A percentile compares a stretch with the other conserved stretches of the same genome.
Evolutionary conservation across 2,797 vertebrate species (phyloP).

Genomic region (Pterois miles): DNA sequence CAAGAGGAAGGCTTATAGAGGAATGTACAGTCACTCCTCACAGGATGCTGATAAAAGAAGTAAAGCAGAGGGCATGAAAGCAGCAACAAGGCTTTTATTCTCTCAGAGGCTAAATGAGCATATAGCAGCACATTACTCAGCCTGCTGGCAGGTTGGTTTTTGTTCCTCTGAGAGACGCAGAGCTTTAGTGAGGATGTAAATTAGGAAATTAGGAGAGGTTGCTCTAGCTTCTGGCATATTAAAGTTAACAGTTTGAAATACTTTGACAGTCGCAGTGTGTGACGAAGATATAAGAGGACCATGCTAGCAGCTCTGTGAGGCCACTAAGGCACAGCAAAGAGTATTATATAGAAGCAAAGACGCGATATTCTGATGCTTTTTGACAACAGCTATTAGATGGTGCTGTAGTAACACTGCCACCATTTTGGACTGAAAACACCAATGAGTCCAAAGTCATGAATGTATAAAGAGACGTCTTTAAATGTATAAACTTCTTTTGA

Average conservation of each 20-base stretch:
- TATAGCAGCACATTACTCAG: slow-evolving; percentile 16
- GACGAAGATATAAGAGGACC: not conserved
- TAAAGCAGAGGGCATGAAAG: not conserved
- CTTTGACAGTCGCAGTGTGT: not conserved
- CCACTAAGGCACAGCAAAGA: not conserved
- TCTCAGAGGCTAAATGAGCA: slow-evolving; percentile 26
- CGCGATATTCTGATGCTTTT: no score
- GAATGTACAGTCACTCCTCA: slow-evolving; percentile 14
- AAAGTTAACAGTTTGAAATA: not conserved
- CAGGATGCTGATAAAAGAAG: slow-evolving; percentile 5
- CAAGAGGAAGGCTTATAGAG: slow-evolving; percentile 24
- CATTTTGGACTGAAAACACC: no score
- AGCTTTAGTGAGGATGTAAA: not conserved
- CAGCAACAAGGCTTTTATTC: slow-evolving; percentile 7
- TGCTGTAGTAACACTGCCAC: no score
- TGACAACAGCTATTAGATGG: no score
- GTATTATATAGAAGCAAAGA: no score
- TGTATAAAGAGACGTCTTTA: no score
- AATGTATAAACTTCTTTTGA: rapidly evolving
- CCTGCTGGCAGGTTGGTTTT: slow-evolving; percentile 17
- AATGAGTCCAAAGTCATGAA: no score
- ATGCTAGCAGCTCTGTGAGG: not conserved
- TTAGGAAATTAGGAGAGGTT: not conserved
- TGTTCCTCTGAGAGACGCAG: not conserved
- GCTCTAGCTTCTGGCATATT: not conserved